Evolutionary conservation across 2,888 invertebrate species (phyloP), one percentile per base, ranked within the genome.

Genomic region (Chaitophorus viminalis): DNA sequence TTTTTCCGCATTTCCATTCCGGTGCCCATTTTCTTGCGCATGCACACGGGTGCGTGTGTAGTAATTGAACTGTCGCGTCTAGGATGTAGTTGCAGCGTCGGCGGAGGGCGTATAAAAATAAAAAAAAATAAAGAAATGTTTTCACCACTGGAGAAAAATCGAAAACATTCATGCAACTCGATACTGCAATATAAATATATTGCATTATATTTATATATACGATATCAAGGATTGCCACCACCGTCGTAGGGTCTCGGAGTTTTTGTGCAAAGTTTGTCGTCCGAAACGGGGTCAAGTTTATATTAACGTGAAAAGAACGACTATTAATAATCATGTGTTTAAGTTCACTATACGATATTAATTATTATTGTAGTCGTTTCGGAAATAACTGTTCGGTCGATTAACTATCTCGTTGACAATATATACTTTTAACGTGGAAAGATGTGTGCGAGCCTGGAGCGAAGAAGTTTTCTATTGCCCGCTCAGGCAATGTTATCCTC

Each of bases 41-140:
- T 11, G 14, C 14, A 29, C 17, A n/a, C 21, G 39, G 3, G 36
- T 5, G 9, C 39, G 17, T 18, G 74, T 21, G 29, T 72, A n/a
- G 75, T 75, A 36, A 75, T 75, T 39, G 75, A 39, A 70, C n/a
- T 70, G 36, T 39, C 39, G 25, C 52, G 77, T 77, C 77, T 77
- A 46, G 52, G 17, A 77, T 54, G 52, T 52, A 54, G 52, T 77
- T 52, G 77, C 31, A 29, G 70, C 3, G 9, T 70, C 17, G 14
- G 77, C 25, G 52, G 52, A 70, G 31, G 70, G 70, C 3, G 70
- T 14, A 46, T 14, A 17, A 70, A 70, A 70, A 68, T 29, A 68
- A n/a, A n/a, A 68, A n/a, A n/a, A n/a, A n/a, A n/a, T n/a, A 17
- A 70, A 70, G 5, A 76, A 76, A 76, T 52, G n/a, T 46, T 76